Base-by-base conservation (phyloP, 2,797 vertebrate species). In the Takifugu rubripes region DNA sequence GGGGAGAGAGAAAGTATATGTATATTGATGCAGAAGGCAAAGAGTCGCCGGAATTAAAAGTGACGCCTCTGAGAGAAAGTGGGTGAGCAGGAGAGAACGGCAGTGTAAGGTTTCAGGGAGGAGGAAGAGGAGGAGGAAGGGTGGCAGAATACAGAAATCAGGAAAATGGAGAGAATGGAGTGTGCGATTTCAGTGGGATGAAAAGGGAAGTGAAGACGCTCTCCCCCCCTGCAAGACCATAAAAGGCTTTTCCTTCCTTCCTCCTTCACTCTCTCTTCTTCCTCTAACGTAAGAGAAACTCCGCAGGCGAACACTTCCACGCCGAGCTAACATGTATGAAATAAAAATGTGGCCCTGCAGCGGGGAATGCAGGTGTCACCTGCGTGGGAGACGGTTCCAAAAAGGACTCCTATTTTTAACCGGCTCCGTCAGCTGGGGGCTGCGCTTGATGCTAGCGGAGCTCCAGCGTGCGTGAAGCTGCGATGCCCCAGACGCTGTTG, bases 321-420 rank as follows among this genome's bases (percentile, higher is more conserved):
- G 36, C 52, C 40, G 49, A 24, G 15, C 53, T 24, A 51, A 55
- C 69, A 55, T 66, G 72, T 60, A 56, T 21, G 59, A 73, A 72
- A 55, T 59, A 63, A 48, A 64, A 48, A 33, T 56, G 15, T 27
- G 49, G 68, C 63, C 75, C 53, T 59, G 53, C 72, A 74, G 66
- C 61, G 45, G 42, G 56, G 72, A 49, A 54, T 61, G 71, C 71
- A 57, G 67, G 78, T 76, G 81, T 77, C 69, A 60, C 84, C 83
- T 78, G 83, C 64, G 84, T 82, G 79, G 86, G 84, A 70, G 56
- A 64, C 2, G 31, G 56, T 66, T 78, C 70, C 7, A 63, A 75
- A 79, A 78, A 60, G 52, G 27, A 73, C 64, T 26, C 29, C 83
- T 88, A 87, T 88, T 87, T 85, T 78, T 83, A 90, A 71, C 70